Evolutionary conservation across 2,113 vertebrate species (phyloP), one percentile per base, ranked within the genome.

Genomic region (Rhinoderma darwinii): DNA sequence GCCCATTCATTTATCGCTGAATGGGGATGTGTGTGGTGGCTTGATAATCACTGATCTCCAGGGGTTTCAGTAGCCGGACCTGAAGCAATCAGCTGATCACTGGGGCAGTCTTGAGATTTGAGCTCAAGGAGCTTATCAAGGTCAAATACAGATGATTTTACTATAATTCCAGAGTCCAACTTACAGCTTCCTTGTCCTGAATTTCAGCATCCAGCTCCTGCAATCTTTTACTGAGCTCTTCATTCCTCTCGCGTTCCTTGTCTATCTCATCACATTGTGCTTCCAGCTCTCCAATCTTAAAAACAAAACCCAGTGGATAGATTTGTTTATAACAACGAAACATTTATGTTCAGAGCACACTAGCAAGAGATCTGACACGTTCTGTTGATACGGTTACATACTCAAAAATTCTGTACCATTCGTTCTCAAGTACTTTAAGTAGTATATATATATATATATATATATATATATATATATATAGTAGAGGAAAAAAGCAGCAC

Each of bases 181-280:
- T 91, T 93, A 99, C 98, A 92, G 94, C 94, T 86, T 99, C 96
- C 89, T 98, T 99, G 22, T 99, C 98, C 25, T 92, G 96, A 68
- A 99, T 93, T 79, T 98, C 96, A 0, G 93, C 89, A 92, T 99
- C 96, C 92, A 99, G 94, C 39, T 96, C 95, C 91, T 97, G 94
- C 30, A 99, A 95, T 75, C 95, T 94, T 20, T 91, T 90, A 22
- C 89, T 94, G 88, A 99, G 90, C 66, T 97, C 96, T 0, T 89
- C 87, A 1, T 97, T 99, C 87, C 91, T 95, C 92, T 98, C 97
- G 81, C 95, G 97, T 91, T 99, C 97, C 88, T 95, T 93, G 89
- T 93, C 93, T 63, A 96, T 94, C 92, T 98, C 97, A 2, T 95
- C 91, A 88, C 97, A 96, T 88, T 97, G 95, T 0, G 94, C 95